Percentiles rank a stretch among this genome's conserved stretches.
Evolutionary conservation across 2,113 vertebrate genomes (phyloP).

Genomic region (Malurus cyaneus): DNA sequence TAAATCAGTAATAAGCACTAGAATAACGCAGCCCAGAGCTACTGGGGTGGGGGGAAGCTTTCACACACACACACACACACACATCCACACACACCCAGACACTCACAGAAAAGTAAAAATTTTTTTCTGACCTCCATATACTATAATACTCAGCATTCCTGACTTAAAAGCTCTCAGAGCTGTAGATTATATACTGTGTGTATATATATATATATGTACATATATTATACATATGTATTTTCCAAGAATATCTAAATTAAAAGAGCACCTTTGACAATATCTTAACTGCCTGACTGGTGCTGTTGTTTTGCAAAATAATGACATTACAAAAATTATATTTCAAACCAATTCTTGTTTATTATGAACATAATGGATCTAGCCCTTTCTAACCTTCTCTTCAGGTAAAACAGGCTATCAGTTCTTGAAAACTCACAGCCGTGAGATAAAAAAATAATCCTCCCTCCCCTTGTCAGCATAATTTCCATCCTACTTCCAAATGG

Average conservation of each 20-base stretch:
- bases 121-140: slow-evolving; percentile 77
- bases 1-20: slow-evolving; percentile 65
- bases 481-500: slow-evolving; percentile 66
- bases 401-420: slow-evolving; percentile 70
- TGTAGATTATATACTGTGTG: slow-evolving; percentile 83
- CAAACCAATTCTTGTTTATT: slow-evolving; percentile 71
- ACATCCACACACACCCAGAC: slow-evolving; percentile 20
- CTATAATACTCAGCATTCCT: slow-evolving; percentile 84
- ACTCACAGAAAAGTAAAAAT: slow-evolving; percentile 70
- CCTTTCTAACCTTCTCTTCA: slow-evolving; percentile 79
- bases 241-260: slow-evolving; percentile 78
- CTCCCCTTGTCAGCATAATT: slow-evolving; percentile 64
- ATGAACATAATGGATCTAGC: slow-evolving; percentile 77
- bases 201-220: slow-evolving; percentile 82
- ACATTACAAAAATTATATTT: slow-evolving; percentile 75
- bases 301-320: slow-evolving; percentile 74
- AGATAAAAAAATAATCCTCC: slow-evolving; percentile 75
- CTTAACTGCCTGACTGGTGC: slow-evolving; percentile 74
- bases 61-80: neutral
- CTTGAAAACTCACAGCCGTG: slow-evolving; percentile 68
- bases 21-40: slow-evolving; percentile 70
- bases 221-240: slow-evolving; percentile 80
- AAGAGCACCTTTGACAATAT: slow-evolving; percentile 80
- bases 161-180: slow-evolving; percentile 82
- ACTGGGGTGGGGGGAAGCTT: slow-evolving; percentile 43